phyloP scores from a whole-genome alignment of 2,113 vertebrate genomes.

The Cyprinodon variegatus region DNA sequence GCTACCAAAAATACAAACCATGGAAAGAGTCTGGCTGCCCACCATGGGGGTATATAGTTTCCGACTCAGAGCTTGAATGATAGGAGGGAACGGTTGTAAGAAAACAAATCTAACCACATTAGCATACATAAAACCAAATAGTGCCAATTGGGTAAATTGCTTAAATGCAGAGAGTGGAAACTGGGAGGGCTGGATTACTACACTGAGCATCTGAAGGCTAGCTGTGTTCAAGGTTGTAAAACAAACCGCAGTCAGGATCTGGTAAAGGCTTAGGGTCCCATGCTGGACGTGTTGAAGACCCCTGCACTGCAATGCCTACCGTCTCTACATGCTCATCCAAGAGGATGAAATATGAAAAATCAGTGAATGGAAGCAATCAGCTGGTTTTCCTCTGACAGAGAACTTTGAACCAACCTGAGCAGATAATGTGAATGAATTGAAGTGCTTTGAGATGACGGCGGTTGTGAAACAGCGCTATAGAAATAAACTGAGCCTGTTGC shows the following conservation, averaged over 20 bases:
- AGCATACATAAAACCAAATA: conserved; percentile 17
- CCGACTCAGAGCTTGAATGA: conserved; percentile 13
- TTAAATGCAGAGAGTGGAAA: conserved; percentile 52
- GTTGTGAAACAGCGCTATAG: no score
- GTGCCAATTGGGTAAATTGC: conserved; percentile 37
- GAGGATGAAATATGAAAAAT: no score
- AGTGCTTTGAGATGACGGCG: no score
- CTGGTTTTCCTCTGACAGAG: no score
- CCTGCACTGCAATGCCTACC: conserved; percentile 34
- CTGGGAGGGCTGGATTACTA: conserved; percentile 51
- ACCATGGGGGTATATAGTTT: neutral
- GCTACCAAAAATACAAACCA: conserved; percentile 12
- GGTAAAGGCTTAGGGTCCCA: conserved; percentile 54
- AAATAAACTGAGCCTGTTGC: no score
- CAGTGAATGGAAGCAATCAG: no score
- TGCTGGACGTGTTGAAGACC: conserved; percentile 43
- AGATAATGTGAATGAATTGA: no score
- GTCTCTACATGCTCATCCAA: conserved; percentile 44
- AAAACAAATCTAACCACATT: conserved; percentile 11
- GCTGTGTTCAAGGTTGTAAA: conserved; percentile 79
- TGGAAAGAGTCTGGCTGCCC: conserved; percentile 12
- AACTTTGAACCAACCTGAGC: no score
- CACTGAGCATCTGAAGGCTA: conserved; percentile 64
- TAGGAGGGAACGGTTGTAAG: conserved; percentile 1
- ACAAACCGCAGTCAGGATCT: conserved; percentile 70